Base-by-base conservation (phyloP, 2,888 invertebrate genomes). In the Zele albiditarsus region DNA sequence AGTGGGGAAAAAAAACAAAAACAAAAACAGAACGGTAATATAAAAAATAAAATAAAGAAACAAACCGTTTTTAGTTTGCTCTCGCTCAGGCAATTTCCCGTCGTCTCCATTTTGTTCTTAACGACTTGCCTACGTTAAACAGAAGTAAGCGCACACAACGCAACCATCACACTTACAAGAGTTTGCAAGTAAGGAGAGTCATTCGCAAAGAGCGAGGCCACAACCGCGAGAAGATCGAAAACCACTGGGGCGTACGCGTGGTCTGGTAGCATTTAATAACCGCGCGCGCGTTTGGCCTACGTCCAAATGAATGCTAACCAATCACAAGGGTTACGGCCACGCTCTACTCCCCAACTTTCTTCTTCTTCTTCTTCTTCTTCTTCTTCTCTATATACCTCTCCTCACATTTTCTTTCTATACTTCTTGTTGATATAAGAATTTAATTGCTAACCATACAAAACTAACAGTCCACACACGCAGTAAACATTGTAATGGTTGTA, bases 241-340 rank as follows among this genome's bases (percentile, higher is more conserved):
- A 72, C 57, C 69, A 28, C 70, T n/a, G 33, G 58, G 62, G 60
- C 53, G 65, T 63, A 75, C 78, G 78, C 78, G 78, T 79, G 78
- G 78, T 73, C 69, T 33, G 66, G 73, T 78, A 75, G 74, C 79
- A 79, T 79, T 79, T 79, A 78, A 78, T 79, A 79, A 79, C 75
- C 76, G 66, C 53, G 5, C 53, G 20, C 20, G 53, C 69, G 68
- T 62, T 73, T 77, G 75, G 75, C 75, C 20, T 49, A 62, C 71
- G 25, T 77, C 75, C 77, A 75, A 75, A 75, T 71, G 77, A 75
- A 73, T 62, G 67, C 70, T 71, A 75, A 75, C 77, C 75, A 77
- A 75, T 70, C 75, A 69, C 73, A 70, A 8, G 23, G 25, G 42
- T 71, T 69, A 5, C 23, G n/a, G n/a, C 20, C 6, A 53, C 20